These are phyloP conservation scores for Allenopithecus nigroviridis DNA, from an alignment of 2,797 vertebrate species.

Conservation along the genomic window DNA sequence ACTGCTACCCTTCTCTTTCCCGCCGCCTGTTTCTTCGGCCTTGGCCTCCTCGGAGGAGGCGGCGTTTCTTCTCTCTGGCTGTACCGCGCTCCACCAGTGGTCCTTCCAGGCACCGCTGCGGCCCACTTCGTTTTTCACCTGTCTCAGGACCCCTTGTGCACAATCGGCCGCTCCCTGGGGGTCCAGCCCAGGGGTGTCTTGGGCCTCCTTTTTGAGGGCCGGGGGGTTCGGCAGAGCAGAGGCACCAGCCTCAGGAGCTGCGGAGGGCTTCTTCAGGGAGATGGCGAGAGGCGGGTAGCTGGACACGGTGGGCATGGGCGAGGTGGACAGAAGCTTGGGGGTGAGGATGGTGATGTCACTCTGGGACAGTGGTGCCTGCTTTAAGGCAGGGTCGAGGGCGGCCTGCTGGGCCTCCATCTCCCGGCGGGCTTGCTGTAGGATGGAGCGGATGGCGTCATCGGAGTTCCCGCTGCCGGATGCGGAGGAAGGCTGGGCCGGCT, in stretches of 20 bases:
- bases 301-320: constrained; percentile 87
- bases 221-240: constrained; percentile 85
- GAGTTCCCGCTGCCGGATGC: constrained; percentile 90
- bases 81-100: constrained; percentile 94
- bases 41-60: constrained; percentile 84
- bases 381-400: constrained; percentile 93
- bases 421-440: constrained; percentile 95
- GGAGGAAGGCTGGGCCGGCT: constrained; percentile 91
- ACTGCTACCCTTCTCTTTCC: constrained; percentile 84
- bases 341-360: constrained; percentile 88
- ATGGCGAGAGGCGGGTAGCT: constrained; percentile 92
- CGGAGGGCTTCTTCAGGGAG: constrained; percentile 93
- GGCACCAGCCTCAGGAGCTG: constrained; percentile 88
- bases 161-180: constrained; percentile 85
- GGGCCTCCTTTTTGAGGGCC: constrained; percentile 90
- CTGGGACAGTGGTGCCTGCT: constrained; percentile 89
- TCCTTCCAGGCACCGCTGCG: constrained; percentile 93
- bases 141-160: constrained; percentile 86
- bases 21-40: constrained; percentile 85
- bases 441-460: constrained; percentile 96
- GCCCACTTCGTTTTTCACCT: constrained; percentile 87
- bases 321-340: constrained; percentile 87
- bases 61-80: constrained; percentile 88
- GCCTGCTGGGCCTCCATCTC: constrained; percentile 98
- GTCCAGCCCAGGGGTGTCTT: constrained; percentile 86